Conservation (phyloP, 2,113 vertebrate species). For the Pedionomus torquatus region DNA sequence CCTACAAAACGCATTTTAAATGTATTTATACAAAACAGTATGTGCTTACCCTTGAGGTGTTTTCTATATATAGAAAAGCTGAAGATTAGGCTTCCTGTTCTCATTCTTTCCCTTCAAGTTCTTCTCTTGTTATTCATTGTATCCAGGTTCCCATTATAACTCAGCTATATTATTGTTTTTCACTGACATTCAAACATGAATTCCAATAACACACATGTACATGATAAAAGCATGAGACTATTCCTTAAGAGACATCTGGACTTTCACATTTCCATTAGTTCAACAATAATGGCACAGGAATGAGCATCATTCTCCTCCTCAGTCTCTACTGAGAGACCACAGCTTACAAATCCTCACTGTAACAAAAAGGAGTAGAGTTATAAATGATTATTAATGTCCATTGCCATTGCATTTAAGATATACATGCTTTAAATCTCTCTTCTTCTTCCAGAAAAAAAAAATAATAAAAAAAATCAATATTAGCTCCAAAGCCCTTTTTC, state of each 20-base stretch:
- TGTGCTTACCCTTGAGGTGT: constrained; percentile 40
- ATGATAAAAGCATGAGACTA: neutral
- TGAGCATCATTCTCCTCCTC: neutral
- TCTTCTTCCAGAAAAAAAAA: neutral
- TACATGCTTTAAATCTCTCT: neutral
- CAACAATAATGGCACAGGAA: neutral
- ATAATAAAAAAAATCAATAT: neutral
- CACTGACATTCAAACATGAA: neutral
- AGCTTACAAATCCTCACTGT: neutral
- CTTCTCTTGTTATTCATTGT: neutral
- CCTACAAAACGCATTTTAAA: constrained; percentile 66
- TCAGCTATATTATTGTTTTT: constrained; percentile 4
- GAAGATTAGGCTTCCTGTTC: constrained; percentile 41
- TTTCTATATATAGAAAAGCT: constrained; percentile 68
- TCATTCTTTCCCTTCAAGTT: neutral
- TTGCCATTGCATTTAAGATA: neutral
- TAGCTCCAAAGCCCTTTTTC: neutral
- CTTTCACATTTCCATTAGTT: neutral
- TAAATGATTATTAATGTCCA: neutral
- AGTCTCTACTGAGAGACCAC: neutral
- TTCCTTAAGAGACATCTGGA: neutral
- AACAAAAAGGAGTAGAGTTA: neutral
- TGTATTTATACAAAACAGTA: constrained; percentile 60
- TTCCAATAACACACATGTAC: neutral
- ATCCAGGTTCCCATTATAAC: neutral